Evolutionary conservation across 2,888 invertebrate genomes (phyloP).

Genomic region (Synergus gifuensis): DNA sequence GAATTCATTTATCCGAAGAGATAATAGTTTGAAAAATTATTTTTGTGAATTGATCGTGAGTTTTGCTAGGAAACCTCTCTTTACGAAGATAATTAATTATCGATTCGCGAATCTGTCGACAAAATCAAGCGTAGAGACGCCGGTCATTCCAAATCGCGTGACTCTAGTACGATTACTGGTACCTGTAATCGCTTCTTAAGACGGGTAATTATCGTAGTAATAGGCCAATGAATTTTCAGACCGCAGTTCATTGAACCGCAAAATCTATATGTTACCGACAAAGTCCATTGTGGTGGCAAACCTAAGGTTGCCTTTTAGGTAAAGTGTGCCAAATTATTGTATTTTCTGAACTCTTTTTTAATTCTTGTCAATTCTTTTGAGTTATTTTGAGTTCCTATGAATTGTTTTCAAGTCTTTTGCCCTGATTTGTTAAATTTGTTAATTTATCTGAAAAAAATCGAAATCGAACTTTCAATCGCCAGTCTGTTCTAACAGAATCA

Average conservation of each 20-base stretch:
- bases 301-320: background rate
- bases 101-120: conserved; percentile 37
- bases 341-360: too few species aligned
- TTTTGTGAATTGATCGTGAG: background rate
- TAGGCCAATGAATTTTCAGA: conserved; percentile 20
- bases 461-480: too few species aligned
- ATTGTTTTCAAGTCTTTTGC: too few species aligned
- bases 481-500: background rate
- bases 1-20: background rate
- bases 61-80: background rate
- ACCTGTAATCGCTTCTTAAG: conserved; percentile 34
- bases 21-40: background rate
- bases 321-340: too few species aligned
- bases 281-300: background rate
- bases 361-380: too few species aligned
- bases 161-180: conserved; percentile 33
- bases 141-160: conserved; percentile 51
- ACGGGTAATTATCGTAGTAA: conserved; percentile 16
- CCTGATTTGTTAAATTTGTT: too few species aligned
- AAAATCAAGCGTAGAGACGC: conserved; percentile 13
- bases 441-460: too few species aligned
- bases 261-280: conserved; percentile 23
- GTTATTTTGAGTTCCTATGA: too few species aligned
- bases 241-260: conserved; percentile 8
- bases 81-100: conserved; percentile 21